Conservation (phyloP, 2,888 invertebrate genomes). For the Phortica magna region DNA sequence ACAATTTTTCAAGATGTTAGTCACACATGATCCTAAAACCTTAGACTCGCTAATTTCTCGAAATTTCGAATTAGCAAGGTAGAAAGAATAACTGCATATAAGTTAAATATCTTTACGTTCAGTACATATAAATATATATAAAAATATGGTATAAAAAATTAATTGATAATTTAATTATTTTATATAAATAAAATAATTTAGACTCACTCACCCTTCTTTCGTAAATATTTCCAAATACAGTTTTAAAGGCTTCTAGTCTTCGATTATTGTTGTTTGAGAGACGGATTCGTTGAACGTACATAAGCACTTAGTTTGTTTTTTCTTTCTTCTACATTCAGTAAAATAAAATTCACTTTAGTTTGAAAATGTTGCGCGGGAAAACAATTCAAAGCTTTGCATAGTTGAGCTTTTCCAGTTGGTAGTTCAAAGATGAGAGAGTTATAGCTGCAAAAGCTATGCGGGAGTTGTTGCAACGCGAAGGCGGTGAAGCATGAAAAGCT, state of each 20-base stretch:
- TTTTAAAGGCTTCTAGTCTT: not conserved
- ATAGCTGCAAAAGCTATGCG: not conserved
- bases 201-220: not conserved
- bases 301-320: not conserved
- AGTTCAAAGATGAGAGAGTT: not conserved
- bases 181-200: too few species aligned
- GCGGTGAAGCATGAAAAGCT: not conserved
- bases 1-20: too few species aligned
- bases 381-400: not conserved
- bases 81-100: too few species aligned
- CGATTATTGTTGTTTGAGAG: not conserved
- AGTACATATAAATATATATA: too few species aligned
- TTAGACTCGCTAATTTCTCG: too few species aligned
- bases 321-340: not conserved
- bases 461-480: not conserved
- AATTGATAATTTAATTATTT: too few species aligned
- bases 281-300: not conserved
- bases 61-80: too few species aligned
- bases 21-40: too few species aligned
- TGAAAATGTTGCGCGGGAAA: not conserved
- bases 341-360: not conserved
- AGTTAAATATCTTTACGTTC: too few species aligned
- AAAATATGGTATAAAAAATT: too few species aligned
- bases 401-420: not conserved
- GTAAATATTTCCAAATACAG: not conserved